phyloP scores from a whole-genome alignment of 92 coral and sea anemone species.

The Palythoa grandis region DNA sequence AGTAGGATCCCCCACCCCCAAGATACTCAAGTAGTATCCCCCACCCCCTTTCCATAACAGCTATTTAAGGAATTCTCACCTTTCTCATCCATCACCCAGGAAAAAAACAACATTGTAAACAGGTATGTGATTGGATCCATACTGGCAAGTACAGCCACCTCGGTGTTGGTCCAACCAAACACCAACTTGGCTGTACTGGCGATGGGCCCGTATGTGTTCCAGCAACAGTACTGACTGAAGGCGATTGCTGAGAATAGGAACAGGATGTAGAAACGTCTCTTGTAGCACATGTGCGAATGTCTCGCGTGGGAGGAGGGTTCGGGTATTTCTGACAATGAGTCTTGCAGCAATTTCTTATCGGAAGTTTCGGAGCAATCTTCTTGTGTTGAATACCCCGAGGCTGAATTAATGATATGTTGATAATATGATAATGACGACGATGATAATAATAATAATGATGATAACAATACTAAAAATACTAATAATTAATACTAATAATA shows the following conservation, averaged over 20 bases:
- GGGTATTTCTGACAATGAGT: constrained; percentile 8
- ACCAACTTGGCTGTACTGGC: constrained; percentile 91
- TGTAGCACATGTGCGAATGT: constrained; percentile 71
- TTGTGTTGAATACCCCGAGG: constrained; percentile 33
- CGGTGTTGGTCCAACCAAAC: constrained; percentile 95
- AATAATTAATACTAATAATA: no score
- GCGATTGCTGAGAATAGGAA: constrained; percentile 77
- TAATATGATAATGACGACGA: background rate
- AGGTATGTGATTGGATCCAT: constrained; percentile 96
- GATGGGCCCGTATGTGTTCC: constrained; percentile 98
- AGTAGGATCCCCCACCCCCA: background rate
- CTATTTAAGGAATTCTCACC: constrained; percentile 44
- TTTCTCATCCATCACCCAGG: constrained; percentile 99
- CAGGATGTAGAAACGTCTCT: constrained; percentile 92
- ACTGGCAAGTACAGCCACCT: constrained; percentile 92
- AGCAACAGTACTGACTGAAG: constrained; percentile 90
- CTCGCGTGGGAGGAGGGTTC: constrained; percentile 26
- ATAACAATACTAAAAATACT: background rate
- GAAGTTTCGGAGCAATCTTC: constrained; percentile 26
- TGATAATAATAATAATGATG: background rate
- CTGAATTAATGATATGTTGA: background rate
- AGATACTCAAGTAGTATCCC: background rate
- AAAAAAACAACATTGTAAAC: constrained; percentile 86
- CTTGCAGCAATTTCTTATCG: constrained; percentile 13
- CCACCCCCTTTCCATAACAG: background rate